phyloP scores from a whole-genome alignment of 2,888 invertebrate species.

The Dione juno region DNA sequence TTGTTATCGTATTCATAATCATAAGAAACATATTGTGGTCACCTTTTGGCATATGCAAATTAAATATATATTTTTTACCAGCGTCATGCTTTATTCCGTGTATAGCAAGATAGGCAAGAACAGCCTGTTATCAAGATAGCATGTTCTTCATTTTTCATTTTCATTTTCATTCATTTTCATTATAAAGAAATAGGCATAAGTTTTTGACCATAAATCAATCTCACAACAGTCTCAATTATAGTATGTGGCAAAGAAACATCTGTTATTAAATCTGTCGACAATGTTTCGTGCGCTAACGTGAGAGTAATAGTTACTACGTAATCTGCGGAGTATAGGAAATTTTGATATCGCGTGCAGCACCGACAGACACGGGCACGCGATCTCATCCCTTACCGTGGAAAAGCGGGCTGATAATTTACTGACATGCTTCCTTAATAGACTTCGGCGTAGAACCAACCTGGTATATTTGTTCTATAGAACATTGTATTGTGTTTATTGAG shows the following conservation, averaged over 20 bases:
- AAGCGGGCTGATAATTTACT: slow-evolving; percentile 68
- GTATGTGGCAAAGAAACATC: slow-evolving; percentile 31
- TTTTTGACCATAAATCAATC: slow-evolving; percentile 17
- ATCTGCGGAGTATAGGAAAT: slow-evolving; percentile 72
- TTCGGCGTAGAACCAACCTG: slow-evolving; percentile 42
- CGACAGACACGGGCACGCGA: slow-evolving; percentile 71
- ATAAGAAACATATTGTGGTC: too few relatives aligned
- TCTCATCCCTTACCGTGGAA: slow-evolving; percentile 60
- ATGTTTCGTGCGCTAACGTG: slow-evolving; percentile 42
- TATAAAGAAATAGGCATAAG: not conserved
- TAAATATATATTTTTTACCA: too few relatives aligned
- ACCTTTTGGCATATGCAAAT: too few relatives aligned
- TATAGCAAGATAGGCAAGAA: too few relatives aligned
- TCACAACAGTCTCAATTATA: slow-evolving; percentile 25
- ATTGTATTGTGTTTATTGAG: slow-evolving; percentile 13
- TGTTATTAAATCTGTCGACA: slow-evolving; percentile 39
- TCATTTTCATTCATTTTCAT: too few relatives aligned
- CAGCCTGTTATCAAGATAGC: too few relatives aligned
- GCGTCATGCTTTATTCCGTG: too few relatives aligned
- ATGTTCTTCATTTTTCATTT: too few relatives aligned
- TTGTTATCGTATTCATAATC: too few relatives aligned
- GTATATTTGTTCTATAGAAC: slow-evolving; percentile 25
- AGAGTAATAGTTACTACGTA: slow-evolving; percentile 52
- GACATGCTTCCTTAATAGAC: slow-evolving; percentile 55
- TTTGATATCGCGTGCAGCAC: slow-evolving; percentile 73